Evolutionary conservation across 2,888 invertebrate genomes (phyloP).

Genomic region (Aleiodes testaceus): DNA sequence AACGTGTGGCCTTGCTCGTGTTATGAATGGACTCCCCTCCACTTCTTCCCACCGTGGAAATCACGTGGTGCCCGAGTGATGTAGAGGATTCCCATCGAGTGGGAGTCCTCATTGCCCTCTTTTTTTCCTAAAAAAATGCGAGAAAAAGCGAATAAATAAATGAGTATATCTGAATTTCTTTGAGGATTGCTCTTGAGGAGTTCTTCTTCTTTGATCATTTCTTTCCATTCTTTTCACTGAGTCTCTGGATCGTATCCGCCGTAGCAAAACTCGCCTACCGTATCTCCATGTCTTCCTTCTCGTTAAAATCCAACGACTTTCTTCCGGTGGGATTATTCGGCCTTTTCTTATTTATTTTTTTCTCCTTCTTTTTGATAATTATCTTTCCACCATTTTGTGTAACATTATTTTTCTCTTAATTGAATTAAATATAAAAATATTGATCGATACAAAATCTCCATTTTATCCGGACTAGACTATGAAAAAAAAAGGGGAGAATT

Average conservation of each 20-base stretch:
- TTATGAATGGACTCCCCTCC: conserved; percentile 44
- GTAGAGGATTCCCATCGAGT: conserved; percentile 14
- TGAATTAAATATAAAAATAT: conserved; percentile 1
- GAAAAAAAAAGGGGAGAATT: neutral
- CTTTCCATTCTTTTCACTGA: conserved; percentile 34
- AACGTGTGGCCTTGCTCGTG: conserved; percentile 45
- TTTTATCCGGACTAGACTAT: too few species aligned
- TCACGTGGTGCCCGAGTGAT: conserved; percentile 29
- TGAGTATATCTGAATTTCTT: conserved; percentile 1
- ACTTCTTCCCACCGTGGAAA: conserved; percentile 5
- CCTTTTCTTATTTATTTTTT: neutral
- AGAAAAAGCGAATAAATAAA: too few species aligned
- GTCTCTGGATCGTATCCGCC: conserved; percentile 38
- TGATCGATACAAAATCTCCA: neutral
- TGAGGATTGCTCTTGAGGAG: conserved; percentile 10
- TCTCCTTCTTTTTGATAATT: conserved; percentile 25
- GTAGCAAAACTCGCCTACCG: conserved; percentile 40
- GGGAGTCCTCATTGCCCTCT: too few species aligned
- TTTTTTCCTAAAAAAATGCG: neutral
- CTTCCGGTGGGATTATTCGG: conserved; percentile 42
- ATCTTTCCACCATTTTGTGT: conserved; percentile 28
- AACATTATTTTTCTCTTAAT: conserved; percentile 6
- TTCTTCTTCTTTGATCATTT: conserved; percentile 30
- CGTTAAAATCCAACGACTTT: conserved; percentile 48
- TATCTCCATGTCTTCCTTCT: conserved; percentile 47